Evolutionary conservation across 2,888 invertebrate genomes (phyloP).

Genomic region (Bellardia pandia): DNA sequence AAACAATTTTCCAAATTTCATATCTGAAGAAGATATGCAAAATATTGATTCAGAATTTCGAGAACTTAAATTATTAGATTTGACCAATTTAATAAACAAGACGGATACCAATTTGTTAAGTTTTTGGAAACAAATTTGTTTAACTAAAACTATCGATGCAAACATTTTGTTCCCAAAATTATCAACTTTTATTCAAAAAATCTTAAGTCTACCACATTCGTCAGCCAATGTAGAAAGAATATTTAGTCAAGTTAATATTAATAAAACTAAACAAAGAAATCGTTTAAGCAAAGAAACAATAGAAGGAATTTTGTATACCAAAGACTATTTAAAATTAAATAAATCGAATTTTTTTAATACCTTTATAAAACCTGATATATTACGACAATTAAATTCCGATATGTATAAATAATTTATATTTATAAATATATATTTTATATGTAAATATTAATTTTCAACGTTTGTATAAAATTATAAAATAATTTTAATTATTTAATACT

Average conservation of each 20-base stretch:
- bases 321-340: slow-evolving; percentile 3
- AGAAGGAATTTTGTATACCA: neutral
- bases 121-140: slow-evolving; percentile 31
- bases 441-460: no score
- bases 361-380: no score
- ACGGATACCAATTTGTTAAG: neutral
- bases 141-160: neutral
- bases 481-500: no score
- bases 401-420: no score
- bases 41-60: neutral
- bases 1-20: neutral
- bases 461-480: no score
- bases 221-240: neutral
- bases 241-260: neutral
- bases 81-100: neutral
- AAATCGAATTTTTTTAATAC: no score
- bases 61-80: neutral
- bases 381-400: no score
- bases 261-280: neutral
- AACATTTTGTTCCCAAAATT: no score
- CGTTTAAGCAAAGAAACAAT: neutral
- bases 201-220: slow-evolving; percentile 29
- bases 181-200: neutral
- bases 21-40: neutral
- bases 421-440: no score